phyloP scores from a whole-genome alignment of 1,140 invertebrate species.

The Wasmannia auropunctata region DNA sequence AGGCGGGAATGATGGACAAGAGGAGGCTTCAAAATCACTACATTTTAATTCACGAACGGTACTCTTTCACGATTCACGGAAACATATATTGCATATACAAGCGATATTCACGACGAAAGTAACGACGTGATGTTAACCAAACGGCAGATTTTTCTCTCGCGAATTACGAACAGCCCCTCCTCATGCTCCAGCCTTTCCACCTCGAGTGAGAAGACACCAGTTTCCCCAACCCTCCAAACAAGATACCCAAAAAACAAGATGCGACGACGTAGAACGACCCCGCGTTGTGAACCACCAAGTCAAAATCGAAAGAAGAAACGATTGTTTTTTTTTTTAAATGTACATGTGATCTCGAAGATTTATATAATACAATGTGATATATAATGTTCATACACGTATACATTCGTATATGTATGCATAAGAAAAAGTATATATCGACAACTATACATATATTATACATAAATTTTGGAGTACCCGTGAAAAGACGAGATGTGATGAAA shows the following conservation, averaged over 20 bases:
- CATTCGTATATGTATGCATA: not conserved
- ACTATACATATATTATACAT: conserved; percentile 25
- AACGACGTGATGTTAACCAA: not conserved
- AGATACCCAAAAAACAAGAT: conserved; percentile 62
- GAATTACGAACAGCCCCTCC: conserved; percentile 10
- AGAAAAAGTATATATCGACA: not conserved
- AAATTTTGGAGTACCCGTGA: not conserved
- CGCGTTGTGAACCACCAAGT: conserved; percentile 19
- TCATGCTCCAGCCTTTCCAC: conserved; percentile 16
- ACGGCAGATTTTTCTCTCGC: not conserved
- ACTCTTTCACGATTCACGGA: not conserved
- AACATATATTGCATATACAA: not conserved
- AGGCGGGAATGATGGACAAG: conserved; percentile 31
- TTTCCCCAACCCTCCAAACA: conserved; percentile 71
- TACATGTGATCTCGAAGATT: not conserved
- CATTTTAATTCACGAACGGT: not conserved
- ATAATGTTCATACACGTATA: conserved; percentile 7
- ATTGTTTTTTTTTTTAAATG: not conserved
- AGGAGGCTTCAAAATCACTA: conserved; percentile 17
- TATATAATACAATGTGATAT: conserved; percentile 24
- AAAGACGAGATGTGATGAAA: conserved; percentile 1
- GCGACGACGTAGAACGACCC: conserved; percentile 46
- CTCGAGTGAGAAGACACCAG: conserved; percentile 60
- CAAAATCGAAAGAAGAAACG: conserved; percentile 30
- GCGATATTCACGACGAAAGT: not conserved